Evolutionary conservation across 2,113 vertebrate genomes (phyloP).

Genomic region (Centrocercus urophasianus): DNA sequence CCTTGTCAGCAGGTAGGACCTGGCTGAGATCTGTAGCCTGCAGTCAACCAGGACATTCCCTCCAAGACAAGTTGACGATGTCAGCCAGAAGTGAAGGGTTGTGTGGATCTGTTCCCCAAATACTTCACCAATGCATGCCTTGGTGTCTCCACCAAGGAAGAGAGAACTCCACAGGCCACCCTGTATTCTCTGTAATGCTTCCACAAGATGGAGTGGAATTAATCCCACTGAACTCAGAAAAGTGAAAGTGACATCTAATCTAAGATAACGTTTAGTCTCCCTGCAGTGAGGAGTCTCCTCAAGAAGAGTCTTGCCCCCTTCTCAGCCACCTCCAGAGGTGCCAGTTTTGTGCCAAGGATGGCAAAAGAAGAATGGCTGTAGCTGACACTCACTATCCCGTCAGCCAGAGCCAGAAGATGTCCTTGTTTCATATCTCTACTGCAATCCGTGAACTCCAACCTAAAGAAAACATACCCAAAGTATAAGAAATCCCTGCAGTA

Average conservation of each 20-base stretch:
- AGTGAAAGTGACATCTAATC: not conserved
- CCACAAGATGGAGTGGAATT: not conserved
- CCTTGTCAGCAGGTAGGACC: conserved; percentile 45
- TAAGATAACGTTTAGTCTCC: not conserved
- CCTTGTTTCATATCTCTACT: not conserved
- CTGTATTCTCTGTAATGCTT: not conserved
- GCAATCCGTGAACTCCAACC: not conserved
- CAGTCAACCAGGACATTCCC: rapidly evolving
- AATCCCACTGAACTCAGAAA: not conserved
- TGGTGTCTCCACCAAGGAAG: not conserved
- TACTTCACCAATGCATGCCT: not conserved
- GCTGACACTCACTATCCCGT: not conserved
- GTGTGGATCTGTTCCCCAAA: too few relatives aligned
- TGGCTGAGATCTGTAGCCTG: not conserved
- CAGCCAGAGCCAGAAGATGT: not conserved
- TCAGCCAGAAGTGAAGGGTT: not conserved
- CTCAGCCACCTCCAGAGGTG: not conserved
- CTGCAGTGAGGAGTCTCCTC: not conserved
- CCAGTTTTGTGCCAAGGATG: not conserved
- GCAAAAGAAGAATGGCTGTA: not conserved
- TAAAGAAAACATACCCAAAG: not conserved
- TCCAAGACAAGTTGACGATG: not conserved
- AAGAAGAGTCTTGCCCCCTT: not conserved
- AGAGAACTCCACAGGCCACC: rapidly evolving
- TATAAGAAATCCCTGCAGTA: rapidly evolving